phyloP scores from a whole-genome alignment of 2,113 vertebrate genomes.

The Heptranchias perlo region DNA sequence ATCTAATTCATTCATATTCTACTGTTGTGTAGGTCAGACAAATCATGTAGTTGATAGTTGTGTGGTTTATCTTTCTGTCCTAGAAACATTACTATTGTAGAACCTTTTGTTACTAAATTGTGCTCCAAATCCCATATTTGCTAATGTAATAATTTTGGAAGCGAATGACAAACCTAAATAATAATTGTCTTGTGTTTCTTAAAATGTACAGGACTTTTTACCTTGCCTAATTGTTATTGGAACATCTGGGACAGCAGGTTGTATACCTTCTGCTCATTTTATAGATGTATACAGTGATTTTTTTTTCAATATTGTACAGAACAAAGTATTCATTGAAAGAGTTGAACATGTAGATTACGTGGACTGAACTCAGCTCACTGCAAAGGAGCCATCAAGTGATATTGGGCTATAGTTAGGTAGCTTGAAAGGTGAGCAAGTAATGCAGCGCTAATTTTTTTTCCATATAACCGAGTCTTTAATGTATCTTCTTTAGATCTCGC shows the following conservation, averaged over 20 bases:
- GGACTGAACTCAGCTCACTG: too few species aligned
- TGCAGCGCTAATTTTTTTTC: background rate
- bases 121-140: background rate
- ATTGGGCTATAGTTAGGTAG: background rate
- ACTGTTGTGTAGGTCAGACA: background rate
- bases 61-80: background rate
- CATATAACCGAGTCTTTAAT: background rate
- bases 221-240: background rate
- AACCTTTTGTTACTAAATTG: background rate
- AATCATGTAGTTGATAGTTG: background rate
- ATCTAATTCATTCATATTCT: background rate
- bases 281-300: background rate
- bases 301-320: background rate
- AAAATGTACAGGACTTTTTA: background rate
- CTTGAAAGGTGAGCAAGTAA: background rate
- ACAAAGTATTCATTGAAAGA: background rate
- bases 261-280: background rate
- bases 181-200: background rate
- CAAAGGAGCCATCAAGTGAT: too few species aligned
- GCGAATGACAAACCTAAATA: background rate
- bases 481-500: background rate
- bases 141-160: background rate
- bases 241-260: background rate
- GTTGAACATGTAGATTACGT: too few species aligned
- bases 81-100: background rate